A percentile compares a stretch with the other conserved stretches of the same genome.
Evolutionary conservation across 92 coral and sea anemone genomes (phyloP).

Genomic region (Epizoanthus rinbou): DNA sequence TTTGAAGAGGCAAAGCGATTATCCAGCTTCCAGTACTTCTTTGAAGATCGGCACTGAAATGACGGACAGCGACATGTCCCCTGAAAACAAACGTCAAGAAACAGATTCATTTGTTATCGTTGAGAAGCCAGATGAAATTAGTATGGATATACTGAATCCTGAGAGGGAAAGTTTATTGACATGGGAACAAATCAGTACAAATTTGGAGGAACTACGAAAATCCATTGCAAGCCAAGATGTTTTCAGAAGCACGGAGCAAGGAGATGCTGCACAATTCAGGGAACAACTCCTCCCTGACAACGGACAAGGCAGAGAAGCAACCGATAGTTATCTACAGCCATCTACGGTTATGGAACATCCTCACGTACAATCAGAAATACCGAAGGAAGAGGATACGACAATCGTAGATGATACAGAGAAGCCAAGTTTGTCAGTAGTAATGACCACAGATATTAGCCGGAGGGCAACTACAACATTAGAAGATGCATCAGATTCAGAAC

Average conservation of each 20-base stretch:
- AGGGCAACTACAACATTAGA: background rate
- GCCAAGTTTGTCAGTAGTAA: background rate
- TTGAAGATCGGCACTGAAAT: background rate
- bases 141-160: background rate
- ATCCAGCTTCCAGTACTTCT: background rate
- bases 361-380: background rate
- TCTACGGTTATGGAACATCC: background rate
- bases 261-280: background rate
- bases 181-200: background rate
- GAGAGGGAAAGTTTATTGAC: background rate
- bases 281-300: background rate
- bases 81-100: background rate
- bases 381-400: background rate
- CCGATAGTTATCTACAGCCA: background rate
- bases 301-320: background rate
- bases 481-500: background rate
- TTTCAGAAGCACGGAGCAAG: background rate
- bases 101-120: slow-evolving; percentile 2
- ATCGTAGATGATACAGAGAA: background rate
- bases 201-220: background rate
- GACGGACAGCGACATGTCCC: background rate
- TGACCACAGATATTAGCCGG: background rate
- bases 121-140: background rate
- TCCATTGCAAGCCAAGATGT: background rate
- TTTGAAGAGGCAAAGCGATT: background rate